Conservation (phyloP, 2,888 invertebrate species). For the Amorpha juglandis region DNA sequence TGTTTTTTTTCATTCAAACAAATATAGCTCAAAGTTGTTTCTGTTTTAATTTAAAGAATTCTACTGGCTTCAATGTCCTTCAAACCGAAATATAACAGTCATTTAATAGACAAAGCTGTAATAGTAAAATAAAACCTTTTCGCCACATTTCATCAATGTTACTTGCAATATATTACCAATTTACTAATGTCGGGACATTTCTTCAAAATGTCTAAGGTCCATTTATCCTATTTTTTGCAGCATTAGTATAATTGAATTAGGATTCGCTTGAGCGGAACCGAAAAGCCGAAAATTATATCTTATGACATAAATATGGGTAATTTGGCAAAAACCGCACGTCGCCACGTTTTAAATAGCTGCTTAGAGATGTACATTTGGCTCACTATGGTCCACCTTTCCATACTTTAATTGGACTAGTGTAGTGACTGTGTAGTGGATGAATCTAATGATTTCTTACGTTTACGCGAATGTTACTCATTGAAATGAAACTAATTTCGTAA, state of each 20-base stretch:
- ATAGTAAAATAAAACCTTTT: too few species aligned
- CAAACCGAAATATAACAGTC: too few species aligned
- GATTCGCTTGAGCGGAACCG: constrained; percentile 58
- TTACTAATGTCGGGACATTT: not conserved
- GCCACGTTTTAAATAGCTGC: constrained; percentile 32
- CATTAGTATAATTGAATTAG: constrained; percentile 62
- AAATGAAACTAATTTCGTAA: too few species aligned
- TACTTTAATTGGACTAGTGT: not conserved
- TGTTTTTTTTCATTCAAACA: too few species aligned
- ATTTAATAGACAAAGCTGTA: too few species aligned
- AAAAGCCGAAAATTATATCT: constrained; percentile 64
- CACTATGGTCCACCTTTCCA: not conserved
- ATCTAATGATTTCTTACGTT: too few species aligned
- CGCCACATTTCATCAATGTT: not conserved
- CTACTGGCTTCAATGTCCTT: too few species aligned
- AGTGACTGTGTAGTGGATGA: too few species aligned
- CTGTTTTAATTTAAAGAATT: too few species aligned
- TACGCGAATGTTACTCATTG: too few species aligned
- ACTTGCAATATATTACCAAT: too few species aligned
- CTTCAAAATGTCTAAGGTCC: not conserved
- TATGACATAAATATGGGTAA: constrained; percentile 47
- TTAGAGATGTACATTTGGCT: not conserved
- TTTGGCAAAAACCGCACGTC: constrained; percentile 51
- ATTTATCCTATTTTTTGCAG: constrained; percentile 26
- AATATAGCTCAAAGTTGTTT: too few species aligned